phyloP scores from a whole-genome alignment of 2,797 vertebrate genomes.

The Dromococcyx pavoninus region DNA sequence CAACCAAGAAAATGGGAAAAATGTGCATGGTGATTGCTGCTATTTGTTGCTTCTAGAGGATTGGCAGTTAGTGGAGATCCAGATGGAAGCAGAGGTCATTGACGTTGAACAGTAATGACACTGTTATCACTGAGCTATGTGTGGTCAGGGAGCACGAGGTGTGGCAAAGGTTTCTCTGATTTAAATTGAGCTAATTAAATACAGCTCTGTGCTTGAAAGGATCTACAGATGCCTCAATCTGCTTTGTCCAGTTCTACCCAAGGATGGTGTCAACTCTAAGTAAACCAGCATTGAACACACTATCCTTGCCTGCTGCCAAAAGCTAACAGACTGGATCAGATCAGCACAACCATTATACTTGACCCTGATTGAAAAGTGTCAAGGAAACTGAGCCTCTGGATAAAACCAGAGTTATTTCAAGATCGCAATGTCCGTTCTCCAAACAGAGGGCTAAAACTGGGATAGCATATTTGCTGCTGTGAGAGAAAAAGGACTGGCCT shows the following conservation, averaged over 20 bases:
- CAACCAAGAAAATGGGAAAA: background rate
- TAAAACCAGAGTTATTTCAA: background rate
- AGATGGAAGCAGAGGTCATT: background rate
- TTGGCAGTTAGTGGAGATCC: background rate
- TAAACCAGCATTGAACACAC: rapidly evolving
- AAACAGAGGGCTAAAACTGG: background rate
- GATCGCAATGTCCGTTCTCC: rapidly evolving
- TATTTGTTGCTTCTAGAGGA: background rate
- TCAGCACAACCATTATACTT: background rate
- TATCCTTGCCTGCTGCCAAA: background rate
- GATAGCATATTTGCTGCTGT: background rate
- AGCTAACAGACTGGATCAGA: background rate
- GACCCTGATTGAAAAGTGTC: background rate
- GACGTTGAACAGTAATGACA: background rate
- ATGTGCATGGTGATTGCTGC: background rate
- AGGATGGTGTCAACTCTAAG: background rate
- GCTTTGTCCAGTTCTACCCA: background rate
- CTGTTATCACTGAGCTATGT: background rate
- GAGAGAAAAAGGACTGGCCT: background rate
- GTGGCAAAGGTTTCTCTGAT: constrained; percentile 10
- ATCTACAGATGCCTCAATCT: background rate
- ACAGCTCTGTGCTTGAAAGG: background rate
- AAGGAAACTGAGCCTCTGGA: background rate
- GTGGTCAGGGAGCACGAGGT: background rate
- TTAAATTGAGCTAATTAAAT: constrained; percentile 51